phyloP scores from a whole-genome alignment of 2,888 invertebrate genomes.

The Ophion ventricosus region DNA sequence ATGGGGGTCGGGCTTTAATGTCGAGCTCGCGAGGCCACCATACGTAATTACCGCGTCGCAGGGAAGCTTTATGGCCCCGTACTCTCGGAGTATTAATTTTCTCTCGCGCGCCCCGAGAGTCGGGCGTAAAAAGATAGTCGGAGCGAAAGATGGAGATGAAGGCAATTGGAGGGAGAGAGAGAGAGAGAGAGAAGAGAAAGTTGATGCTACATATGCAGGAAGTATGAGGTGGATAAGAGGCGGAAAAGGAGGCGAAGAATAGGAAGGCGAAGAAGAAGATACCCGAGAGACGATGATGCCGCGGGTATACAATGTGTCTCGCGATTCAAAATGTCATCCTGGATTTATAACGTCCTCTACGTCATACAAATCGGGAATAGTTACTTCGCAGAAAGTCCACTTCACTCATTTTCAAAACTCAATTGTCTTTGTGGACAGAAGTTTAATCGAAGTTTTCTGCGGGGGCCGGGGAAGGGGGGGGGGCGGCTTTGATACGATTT shows the following conservation, averaged over 20 bases:
- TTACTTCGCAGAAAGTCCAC: not conserved
- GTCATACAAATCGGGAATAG: not conserved
- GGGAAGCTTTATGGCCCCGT: conserved; percentile 80
- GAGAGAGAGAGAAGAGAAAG: conserved; percentile 12
- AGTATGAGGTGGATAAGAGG: conserved; percentile 53
- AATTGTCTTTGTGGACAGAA: no score
- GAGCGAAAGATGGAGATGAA: conserved; percentile 46
- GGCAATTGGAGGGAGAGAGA: not conserved
- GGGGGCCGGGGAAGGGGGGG: no score
- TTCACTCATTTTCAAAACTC: no score
- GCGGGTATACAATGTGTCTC: conserved; percentile 44
- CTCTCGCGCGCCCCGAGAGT: conserved; percentile 74
- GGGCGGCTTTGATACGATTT: no score
- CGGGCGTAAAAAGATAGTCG: conserved; percentile 60
- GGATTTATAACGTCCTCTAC: conserved; percentile 23
- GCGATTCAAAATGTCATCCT: conserved; percentile 21
- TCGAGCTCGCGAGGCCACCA: conserved; percentile 70
- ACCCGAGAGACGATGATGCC: conserved; percentile 8
- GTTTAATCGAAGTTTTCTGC: no score
- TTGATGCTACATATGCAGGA: conserved; percentile 41
- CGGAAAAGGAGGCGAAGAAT: conserved; percentile 48
- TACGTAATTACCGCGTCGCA: conserved; percentile 81
- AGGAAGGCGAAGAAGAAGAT: conserved; percentile 48
- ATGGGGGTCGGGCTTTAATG: conserved; percentile 62
- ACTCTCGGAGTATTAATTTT: conserved; percentile 80